phyloP scores from a whole-genome alignment of 2,888 invertebrate species.

The Scrobipalpa atriplicella region DNA sequence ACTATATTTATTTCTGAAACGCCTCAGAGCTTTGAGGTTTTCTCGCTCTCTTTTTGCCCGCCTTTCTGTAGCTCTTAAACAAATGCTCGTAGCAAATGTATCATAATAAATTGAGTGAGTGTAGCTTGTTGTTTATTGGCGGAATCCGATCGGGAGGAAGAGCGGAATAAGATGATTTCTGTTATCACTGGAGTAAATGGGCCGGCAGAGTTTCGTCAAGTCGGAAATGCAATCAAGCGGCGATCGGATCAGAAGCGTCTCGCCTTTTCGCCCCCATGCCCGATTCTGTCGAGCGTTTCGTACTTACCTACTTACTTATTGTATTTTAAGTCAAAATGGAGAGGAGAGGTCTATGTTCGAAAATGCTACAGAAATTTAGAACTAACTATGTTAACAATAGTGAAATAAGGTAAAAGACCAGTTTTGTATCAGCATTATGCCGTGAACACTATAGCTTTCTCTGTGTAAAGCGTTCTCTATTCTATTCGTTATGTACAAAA shows the following conservation, averaged over 20 bases:
- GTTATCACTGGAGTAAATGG: constrained; percentile 28
- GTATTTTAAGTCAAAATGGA: neutral
- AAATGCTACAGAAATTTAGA: too few relatives aligned
- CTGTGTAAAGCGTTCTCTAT: too few relatives aligned
- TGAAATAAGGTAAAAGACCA: too few relatives aligned
- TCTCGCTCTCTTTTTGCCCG: neutral
- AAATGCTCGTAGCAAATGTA: constrained; percentile 16
- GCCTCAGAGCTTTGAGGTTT: constrained; percentile 5
- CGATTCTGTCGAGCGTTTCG: neutral
- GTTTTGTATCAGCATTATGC: too few relatives aligned
- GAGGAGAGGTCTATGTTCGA: too few relatives aligned
- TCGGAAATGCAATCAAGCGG: constrained; percentile 38
- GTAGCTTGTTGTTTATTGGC: constrained; percentile 16
- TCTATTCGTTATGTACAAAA: neutral
- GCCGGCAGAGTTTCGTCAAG: constrained; percentile 31
- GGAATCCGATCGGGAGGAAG: constrained; percentile 27
- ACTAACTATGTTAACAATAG: too few relatives aligned
- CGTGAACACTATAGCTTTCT: too few relatives aligned
- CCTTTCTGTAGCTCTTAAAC: neutral
- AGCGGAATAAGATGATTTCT: constrained; percentile 23
- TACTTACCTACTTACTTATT: neutral
- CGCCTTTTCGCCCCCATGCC: constrained; percentile 10
- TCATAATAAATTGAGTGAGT: constrained; percentile 21
- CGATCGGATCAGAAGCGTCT: constrained; percentile 22
- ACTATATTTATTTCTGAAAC: neutral